Base-by-base conservation (phyloP, 2,888 invertebrate genomes). In the Carcina quercana region DNA sequence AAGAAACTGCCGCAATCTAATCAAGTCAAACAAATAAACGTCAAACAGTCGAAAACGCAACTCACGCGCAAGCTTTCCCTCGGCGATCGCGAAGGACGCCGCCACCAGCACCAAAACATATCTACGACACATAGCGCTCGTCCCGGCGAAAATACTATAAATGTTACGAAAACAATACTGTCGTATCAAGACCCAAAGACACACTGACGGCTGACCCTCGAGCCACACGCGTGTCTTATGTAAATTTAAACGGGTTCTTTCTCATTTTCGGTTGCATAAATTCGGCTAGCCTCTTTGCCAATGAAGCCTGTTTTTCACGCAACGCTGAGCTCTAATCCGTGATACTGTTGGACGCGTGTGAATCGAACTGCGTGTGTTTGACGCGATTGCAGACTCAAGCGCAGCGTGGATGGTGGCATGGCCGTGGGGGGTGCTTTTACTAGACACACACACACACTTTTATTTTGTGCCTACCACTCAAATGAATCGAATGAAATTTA, bases 251-350 rank as follows among this genome's bases (percentile, higher is more conserved):
- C 79, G 47, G 56, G 71, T 75, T 75, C 63, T 75, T 71, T 76
- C 71, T 72, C 69, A 74, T 71, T 71, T 67, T 68, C 50, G 61
- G 59, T 82, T 80, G 78, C 79, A 80, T 64, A 70, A 78, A 78
- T 70, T 65, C 62, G 54, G 49, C 53, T 55, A 61, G 58, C 61
- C n/a, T 69, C 67, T 79, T 76, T 75, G 60, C 75, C 68, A 76
- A 76, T 68, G 50, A 60, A 66, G 65, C 60, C 68, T 59, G 67
- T 37, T 73, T 78, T 78, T 72, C 74, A 80, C 75, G 79, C 70
- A 69, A 75, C 68, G 52, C 52, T 72, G 72, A 43, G 25, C 50
- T 53, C 57, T 69, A 64, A 70, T 71, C 65, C 68, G 74, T 63
- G 64, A 63, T 58, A 63, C 63, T 15, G 13, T 22, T 24, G 30